Evolutionary conservation across 2,797 vertebrate genomes (phyloP), one percentile per base, ranked within the genome.

Genomic region (Clarias laeviceps): DNA sequence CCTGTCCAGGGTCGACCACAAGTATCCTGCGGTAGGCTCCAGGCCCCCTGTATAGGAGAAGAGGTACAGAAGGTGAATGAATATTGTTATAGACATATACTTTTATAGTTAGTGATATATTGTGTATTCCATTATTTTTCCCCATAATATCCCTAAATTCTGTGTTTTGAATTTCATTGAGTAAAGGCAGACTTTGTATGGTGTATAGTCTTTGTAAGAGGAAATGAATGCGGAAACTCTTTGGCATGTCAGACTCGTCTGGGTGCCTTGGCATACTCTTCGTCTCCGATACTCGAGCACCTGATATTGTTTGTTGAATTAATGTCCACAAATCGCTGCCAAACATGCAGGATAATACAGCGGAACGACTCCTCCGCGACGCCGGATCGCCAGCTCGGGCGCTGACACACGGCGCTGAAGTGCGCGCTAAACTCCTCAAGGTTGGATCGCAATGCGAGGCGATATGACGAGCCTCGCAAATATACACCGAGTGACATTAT

Each of bases 281-380:
- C 6, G 1, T 85, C 61, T 85, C 59, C 11, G 4, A 18, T 9
- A 37, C 79, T 85, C 15, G 17, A 50, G 62, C 24, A 68, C 72
- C 65, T 72, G 80, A 82, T 86, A 34, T 65, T 34, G 72, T 82
- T 78, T 77, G 80, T 82, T 77, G 54, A 70, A 72, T 84, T 80
- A 84, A 86, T 65, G 72, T 62, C 80, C 64, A 20, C 59, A n/a
- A 78, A 57, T 61, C 7, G 3, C 64, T 82, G 80, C 80, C 80
- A 78, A 79, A 70, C 62, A 59, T 4, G 34, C 80, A 40, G 54
- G 27, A 2, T 64, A 54, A 62, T 34, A 22, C 73, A 20, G 85
- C 11, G 56, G 4, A 66, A 82, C 65, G 14, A 18, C 37, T 78
- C 74, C 85, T 54, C 64, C 27, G 54, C 15, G 37, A 24, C 34